phyloP scores from a whole-genome alignment of 2,113 vertebrate species.

The Otis tarda region DNA sequence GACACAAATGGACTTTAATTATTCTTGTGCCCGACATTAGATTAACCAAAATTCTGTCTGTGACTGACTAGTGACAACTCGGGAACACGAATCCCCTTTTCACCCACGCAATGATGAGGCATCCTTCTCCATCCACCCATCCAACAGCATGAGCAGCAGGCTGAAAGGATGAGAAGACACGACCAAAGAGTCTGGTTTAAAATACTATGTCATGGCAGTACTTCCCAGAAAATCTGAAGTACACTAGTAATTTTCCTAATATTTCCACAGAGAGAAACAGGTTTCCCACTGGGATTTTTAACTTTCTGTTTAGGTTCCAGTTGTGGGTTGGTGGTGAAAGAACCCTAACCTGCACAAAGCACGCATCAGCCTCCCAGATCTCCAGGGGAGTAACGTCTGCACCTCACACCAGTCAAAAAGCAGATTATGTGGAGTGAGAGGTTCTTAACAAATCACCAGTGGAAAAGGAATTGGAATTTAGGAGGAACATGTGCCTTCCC shows the following conservation, averaged over 20 bases:
- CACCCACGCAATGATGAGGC: rapidly evolving
- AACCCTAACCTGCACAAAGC: background rate
- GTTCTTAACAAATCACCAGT: background rate
- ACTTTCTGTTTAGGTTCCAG: background rate
- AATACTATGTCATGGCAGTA: background rate
- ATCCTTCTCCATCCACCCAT: background rate
- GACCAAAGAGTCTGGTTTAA: rapidly evolving
- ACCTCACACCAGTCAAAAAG: background rate
- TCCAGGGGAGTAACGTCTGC: background rate
- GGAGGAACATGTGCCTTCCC: background rate
- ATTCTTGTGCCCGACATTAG: background rate
- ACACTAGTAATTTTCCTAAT: background rate
- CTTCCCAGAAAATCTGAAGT: background rate
- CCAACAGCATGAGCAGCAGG: rapidly evolving
- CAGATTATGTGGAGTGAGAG: rapidly evolving
- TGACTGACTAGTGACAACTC: background rate
- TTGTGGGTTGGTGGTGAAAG: background rate
- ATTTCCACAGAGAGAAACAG: background rate
- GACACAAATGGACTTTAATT: background rate
- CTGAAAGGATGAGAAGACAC: background rate
- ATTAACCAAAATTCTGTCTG: background rate
- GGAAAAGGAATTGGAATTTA: background rate
- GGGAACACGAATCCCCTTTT: background rate
- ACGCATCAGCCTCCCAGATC: background rate
- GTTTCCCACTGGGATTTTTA: background rate